A percentile compares a stretch with the other conserved stretches of the same genome.
These are phyloP conservation scores for Hypomecis atomaria DNA, from an alignment of 2,888 invertebrate species.

Conservation along the genomic window DNA sequence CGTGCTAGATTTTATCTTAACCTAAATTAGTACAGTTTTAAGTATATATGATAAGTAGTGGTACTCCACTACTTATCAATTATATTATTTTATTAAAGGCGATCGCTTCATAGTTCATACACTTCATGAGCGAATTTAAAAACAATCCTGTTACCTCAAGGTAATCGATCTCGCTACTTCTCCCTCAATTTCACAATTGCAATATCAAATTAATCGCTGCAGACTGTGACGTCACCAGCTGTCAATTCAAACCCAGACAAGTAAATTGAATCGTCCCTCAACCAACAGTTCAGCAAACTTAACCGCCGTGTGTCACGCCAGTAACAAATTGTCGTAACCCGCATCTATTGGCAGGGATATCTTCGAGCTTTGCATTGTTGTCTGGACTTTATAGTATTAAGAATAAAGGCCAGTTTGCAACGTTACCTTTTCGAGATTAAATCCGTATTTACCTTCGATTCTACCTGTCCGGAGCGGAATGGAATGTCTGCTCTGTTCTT, in stretches of 20 bases:
- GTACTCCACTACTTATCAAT: too few species aligned
- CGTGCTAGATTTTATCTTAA: too few species aligned
- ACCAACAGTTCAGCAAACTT: conserved; percentile 41
- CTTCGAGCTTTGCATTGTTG: conserved; percentile 33
- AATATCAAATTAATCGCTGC: conserved; percentile 1
- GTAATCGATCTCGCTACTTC: too few species aligned
- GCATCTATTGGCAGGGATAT: conserved; percentile 62
- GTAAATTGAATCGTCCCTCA: conserved; percentile 37
- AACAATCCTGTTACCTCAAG: neutral
- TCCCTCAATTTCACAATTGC: neutral
- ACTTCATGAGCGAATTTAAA: too few species aligned
- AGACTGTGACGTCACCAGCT: conserved; percentile 6
- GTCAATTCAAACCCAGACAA: conserved; percentile 9
- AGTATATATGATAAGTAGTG: too few species aligned
- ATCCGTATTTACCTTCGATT: conserved; percentile 46
- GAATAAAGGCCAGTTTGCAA: conserved; percentile 37
- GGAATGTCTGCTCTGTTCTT: conserved; percentile 42
- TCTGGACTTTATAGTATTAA: conserved; percentile 33
- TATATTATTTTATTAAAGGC: too few species aligned
- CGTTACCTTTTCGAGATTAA: conserved; percentile 33
- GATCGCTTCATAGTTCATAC: too few species aligned
- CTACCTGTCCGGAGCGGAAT: conserved; percentile 45
- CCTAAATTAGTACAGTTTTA: too few species aligned
- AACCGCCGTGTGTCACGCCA: conserved; percentile 53
- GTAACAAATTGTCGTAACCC: conserved; percentile 66